Base-by-base conservation (phyloP, 2,888 invertebrate genomes). In the Lepidocyrtinus sp. region DNA sequence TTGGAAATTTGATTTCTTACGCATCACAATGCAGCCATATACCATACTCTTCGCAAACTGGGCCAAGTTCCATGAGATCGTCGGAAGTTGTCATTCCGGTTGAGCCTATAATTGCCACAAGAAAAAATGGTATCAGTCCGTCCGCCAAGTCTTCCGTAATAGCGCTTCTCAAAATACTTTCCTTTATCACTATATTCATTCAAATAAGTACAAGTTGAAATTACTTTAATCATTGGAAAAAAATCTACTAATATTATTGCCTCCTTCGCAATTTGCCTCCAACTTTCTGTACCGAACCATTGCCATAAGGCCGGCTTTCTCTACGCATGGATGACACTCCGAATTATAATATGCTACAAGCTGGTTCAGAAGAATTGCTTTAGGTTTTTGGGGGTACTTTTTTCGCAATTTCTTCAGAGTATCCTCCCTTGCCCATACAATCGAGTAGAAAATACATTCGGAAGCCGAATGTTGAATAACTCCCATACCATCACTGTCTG, bases 11-110 rank as follows among this genome's bases (percentile, higher is more conserved):
- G 12, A 36, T 12, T 36, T 36, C 36, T 63, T 79, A 74, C 68
- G 78, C 75, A 73, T 85, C 85, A 45, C 68, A 74, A 74, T 85
- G 85, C 21, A 85, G 67, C 82, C 84, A 85, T 59, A 85, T 69
- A 3, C 75, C 76, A 72, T 81, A 67, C 15, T 78, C 77, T 22
- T 82, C 50, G 50, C 81, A 81, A 62, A 85, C 24, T 19, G 83
- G 83, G n/a, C 85, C 85, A 21, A 85, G 61, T 55, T 82, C 82
- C 72, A 81, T 69, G n/a, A 84, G 63, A 64, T 83, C 83, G 19
- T 85, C 85, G 55, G 76, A 73, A 3, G 74, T 72, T 61, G 84
- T 82, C n/a, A 82, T 73, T 1, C 83, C 82, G 2, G 85, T 84
- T 2, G 84, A 84, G 1, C 85, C 85, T 22, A 84, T 75, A 55